Conservation (phyloP, 2,113 vertebrate species). For the Crotalus tigris region DNA sequence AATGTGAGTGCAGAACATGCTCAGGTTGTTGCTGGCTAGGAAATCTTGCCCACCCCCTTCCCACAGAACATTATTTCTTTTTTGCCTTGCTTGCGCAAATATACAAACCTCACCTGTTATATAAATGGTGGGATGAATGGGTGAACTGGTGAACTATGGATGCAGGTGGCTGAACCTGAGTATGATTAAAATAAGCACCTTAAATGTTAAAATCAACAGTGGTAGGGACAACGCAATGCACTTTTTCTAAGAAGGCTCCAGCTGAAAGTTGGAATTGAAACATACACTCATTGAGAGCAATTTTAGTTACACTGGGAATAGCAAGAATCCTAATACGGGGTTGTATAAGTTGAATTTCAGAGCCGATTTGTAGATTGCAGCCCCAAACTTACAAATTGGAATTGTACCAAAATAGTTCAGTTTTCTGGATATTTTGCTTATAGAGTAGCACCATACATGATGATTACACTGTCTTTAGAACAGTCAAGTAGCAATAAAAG, state of each 20-base stretch:
- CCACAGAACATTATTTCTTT: neutral
- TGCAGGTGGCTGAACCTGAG: neutral
- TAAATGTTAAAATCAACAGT: neutral
- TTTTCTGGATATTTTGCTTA: neutral
- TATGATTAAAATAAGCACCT: neutral
- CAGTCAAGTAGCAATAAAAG: neutral
- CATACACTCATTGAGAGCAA: neutral
- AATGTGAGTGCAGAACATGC: constrained; percentile 71
- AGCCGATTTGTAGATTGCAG: neutral
- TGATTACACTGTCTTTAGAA: neutral
- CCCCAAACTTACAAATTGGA: neutral
- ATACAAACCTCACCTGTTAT: no score
- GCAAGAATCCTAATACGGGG: neutral
- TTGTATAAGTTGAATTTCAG: neutral
- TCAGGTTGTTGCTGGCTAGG: neutral
- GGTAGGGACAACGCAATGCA: neutral
- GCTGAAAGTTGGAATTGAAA: neutral
- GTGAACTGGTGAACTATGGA: neutral
- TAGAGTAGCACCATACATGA: neutral
- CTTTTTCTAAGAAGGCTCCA: neutral
- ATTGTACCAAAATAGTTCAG: neutral
- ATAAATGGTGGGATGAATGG: neutral
- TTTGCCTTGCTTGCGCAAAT: neutral
- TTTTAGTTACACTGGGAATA: neutral
- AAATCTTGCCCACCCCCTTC: neutral